Percentiles rank a stretch among this genome's conserved stretches.
Conservation (phyloP, 2,888 invertebrate species). For the Drosophila peninsularis region DNA sequence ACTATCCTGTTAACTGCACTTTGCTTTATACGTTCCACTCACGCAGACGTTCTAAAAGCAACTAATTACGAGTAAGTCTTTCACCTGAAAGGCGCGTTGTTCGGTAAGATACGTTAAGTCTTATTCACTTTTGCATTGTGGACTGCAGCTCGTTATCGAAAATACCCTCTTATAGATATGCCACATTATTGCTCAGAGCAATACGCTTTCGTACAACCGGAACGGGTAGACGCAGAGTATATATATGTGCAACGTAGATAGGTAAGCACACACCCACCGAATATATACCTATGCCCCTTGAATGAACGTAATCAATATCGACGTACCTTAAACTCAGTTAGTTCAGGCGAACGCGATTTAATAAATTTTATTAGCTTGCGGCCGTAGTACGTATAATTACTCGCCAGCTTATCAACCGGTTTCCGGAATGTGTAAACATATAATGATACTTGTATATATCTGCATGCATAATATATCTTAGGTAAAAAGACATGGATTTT, state of each 20-base stretch:
- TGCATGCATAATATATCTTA: neutral
- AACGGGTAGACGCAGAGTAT: neutral
- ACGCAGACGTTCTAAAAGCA: slow-evolving; percentile 9
- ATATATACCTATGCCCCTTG: no score
- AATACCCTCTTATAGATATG: slow-evolving; percentile 5
- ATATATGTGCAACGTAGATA: neutral
- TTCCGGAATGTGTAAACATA: slow-evolving; percentile 1
- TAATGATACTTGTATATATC: neutral
- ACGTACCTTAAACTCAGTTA: neutral
- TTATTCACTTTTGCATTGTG: neutral
- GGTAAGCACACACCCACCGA: no score
- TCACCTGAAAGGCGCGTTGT: slow-evolving; percentile 17
- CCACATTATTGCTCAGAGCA: slow-evolving; percentile 24
- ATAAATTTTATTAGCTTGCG: slow-evolving; percentile 6
- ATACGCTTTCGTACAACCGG: no score
- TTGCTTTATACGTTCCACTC: neutral
- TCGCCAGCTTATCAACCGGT: slow-evolving; percentile 23
- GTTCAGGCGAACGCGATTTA: neutral
- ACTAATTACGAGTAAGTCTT: slow-evolving; percentile 34
- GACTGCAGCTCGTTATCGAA: slow-evolving; percentile 6
- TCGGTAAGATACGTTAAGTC: slow-evolving; percentile 3
- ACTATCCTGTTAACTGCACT: no score
- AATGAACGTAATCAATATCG: neutral
- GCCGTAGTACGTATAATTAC: neutral
- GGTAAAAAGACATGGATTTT: no score